phyloP scores from a whole-genome alignment of 2,888 invertebrate genomes.

The Cyclophora albipunctata region DNA sequence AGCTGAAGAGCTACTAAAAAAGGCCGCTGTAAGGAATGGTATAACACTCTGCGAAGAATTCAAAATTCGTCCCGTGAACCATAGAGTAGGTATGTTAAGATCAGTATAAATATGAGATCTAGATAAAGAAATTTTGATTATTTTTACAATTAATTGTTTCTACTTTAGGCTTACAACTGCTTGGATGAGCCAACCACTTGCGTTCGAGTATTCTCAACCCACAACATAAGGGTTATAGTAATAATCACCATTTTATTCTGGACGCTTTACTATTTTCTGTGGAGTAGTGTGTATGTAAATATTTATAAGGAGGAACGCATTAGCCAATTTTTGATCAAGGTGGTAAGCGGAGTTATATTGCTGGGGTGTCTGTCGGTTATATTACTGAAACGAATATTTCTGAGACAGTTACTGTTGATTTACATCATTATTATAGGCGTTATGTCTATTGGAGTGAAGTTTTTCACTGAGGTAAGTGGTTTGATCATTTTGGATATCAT shows the following conservation, averaged over 20 bases:
- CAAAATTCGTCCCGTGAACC: conserved; percentile 63
- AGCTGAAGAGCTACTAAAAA: conserved; percentile 48
- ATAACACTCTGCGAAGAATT: conserved; percentile 50
- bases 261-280: conserved; percentile 44
- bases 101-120: conserved; percentile 13
- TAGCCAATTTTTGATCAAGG: conserved; percentile 28
- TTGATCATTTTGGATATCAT: too few relatives aligned
- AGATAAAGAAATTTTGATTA: conserved; percentile 2
- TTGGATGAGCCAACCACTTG: conserved; percentile 54
- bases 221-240: conserved; percentile 43
- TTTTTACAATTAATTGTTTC: background rate
- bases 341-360: conserved; percentile 31
- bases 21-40: conserved; percentile 47
- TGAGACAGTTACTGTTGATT: conserved; percentile 38
- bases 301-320: conserved; percentile 31
- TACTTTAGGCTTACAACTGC: conserved; percentile 54
- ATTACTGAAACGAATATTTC: conserved; percentile 33
- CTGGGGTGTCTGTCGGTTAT: conserved; percentile 37
- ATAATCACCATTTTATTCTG: conserved; percentile 36
- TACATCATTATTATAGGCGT: conserved; percentile 42
- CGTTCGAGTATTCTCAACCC: conserved; percentile 39
- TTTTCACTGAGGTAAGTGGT: conserved; percentile 27
- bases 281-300: conserved; percentile 47
- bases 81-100: conserved; percentile 55
- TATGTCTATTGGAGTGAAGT: conserved; percentile 27